phyloP scores from a whole-genome alignment of 2,888 invertebrate genomes.

The Andrena flavipes region DNA sequence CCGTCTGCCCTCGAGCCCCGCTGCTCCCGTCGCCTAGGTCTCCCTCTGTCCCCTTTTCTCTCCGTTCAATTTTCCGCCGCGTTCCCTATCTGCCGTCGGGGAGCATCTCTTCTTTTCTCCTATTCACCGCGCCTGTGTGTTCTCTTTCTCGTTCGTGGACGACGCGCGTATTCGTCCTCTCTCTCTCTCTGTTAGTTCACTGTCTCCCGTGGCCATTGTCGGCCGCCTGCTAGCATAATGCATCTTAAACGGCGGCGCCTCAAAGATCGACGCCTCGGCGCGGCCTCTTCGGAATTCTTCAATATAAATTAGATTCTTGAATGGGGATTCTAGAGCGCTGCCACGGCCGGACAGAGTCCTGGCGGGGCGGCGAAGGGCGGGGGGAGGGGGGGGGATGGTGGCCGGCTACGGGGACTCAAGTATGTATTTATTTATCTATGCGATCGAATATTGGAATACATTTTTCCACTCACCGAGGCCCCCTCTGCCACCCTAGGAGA shows the following conservation, averaged over 20 bases:
- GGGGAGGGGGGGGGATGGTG: constrained; percentile 52
- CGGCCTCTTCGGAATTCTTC: constrained; percentile 82
- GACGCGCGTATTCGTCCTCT: not conserved
- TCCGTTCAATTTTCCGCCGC: constrained; percentile 43
- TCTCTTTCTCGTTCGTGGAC: constrained; percentile 19
- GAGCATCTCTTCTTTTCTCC: constrained; percentile 56
- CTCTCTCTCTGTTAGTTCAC: constrained; percentile 34
- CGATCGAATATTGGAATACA: constrained; percentile 75
- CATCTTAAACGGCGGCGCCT: constrained; percentile 85
- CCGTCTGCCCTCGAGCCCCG: constrained; percentile 59
- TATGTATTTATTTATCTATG: constrained; percentile 80
- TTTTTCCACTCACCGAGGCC: constrained; percentile 53
- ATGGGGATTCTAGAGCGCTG: constrained; percentile 74
- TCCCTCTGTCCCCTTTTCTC: constrained; percentile 19
- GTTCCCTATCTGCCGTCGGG: constrained; percentile 40
- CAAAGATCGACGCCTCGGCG: constrained; percentile 83
- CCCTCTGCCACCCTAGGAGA: constrained; percentile 26
- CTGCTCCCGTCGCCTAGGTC: constrained; percentile 42
- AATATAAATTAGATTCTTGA: constrained; percentile 83
- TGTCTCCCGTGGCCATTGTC: constrained; percentile 76
- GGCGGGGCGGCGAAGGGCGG: constrained; percentile 35
- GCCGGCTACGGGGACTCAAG: constrained; percentile 56
- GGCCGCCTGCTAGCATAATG: constrained; percentile 82
- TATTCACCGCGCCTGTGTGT: constrained; percentile 10
- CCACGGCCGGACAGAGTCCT: constrained; percentile 48